Conservation (phyloP, 2,888 invertebrate species). For the Catocala nupta region DNA sequence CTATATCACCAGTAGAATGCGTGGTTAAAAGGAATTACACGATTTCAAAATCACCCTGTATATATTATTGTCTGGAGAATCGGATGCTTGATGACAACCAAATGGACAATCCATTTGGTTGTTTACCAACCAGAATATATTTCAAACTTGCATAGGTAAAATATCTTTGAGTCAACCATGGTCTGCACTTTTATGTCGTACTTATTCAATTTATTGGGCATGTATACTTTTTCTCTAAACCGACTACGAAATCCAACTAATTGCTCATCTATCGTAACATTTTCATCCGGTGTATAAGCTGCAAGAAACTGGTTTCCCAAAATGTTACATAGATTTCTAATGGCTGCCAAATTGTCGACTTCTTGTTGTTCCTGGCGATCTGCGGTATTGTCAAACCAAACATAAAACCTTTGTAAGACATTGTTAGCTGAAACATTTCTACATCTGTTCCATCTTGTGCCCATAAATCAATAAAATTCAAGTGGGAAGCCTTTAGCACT, state of each 20-base stretch:
- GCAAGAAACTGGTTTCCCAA: slow-evolving; percentile 24
- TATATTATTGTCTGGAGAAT: too few species aligned
- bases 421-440: slow-evolving; percentile 23
- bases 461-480: slow-evolving; percentile 42
- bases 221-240: slow-evolving; percentile 31
- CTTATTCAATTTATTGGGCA: slow-evolving; percentile 31
- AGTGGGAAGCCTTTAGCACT: too few species aligned
- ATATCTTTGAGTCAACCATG: slow-evolving; percentile 23
- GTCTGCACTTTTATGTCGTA: slow-evolving; percentile 29
- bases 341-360: slow-evolving; percentile 36
- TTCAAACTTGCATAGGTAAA: slow-evolving; percentile 1
- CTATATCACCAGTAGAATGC: too few species aligned
- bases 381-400: too few species aligned
- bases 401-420: too few species aligned
- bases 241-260: slow-evolving; percentile 18
- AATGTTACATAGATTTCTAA: slow-evolving; percentile 23
- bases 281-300: slow-evolving; percentile 18
- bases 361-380: slow-evolving; percentile 22
- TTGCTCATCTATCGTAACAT: too few species aligned
- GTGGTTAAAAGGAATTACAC: too few species aligned
- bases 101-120: too few species aligned
- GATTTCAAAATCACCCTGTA: too few species aligned
- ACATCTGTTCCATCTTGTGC: slow-evolving; percentile 44
- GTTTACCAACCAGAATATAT: too few species aligned
- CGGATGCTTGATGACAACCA: too few species aligned